Percentiles rank a stretch among this genome's conserved stretches.
Conservation (phyloP, 2,888 invertebrate genomes). For the Bimastos eiseni region DNA sequence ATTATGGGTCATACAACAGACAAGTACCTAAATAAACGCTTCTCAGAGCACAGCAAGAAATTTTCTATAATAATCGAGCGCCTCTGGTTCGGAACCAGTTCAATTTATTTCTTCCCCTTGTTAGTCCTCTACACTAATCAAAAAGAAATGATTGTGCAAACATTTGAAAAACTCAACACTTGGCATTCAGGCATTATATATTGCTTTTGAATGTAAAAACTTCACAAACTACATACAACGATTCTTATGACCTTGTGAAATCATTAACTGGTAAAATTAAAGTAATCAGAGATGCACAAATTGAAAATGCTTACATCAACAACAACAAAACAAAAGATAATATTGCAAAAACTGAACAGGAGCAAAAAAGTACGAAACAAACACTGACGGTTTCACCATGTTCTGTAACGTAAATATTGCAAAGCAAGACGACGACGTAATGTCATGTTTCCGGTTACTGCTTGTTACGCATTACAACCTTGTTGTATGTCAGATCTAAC, state of each 20-base stretch:
- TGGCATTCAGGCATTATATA: not conserved
- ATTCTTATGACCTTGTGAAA: not conserved
- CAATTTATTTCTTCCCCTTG: not conserved
- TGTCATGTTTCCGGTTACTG: not conserved
- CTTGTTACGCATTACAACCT: not conserved
- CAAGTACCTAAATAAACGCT: too few species aligned
- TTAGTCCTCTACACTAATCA: not conserved
- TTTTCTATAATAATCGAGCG: too few species aligned
- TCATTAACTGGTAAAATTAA: not conserved
- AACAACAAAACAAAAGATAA: not conserved
- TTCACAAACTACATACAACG: not conserved
- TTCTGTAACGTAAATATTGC: not conserved
- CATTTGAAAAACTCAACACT: not conserved
- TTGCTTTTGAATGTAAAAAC: not conserved
- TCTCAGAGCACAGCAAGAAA: too few species aligned
- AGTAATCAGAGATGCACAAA: not conserved
- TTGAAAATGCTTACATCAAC: not conserved
- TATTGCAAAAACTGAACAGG: conserved; percentile 13
- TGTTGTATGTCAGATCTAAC: not conserved
- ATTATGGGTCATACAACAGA: too few species aligned
- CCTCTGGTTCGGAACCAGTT: too few species aligned
- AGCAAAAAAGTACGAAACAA: not conserved
- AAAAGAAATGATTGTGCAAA: conserved; percentile 1
- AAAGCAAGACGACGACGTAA: not conserved
- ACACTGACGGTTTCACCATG: not conserved